phyloP scores from a whole-genome alignment of 1,140 invertebrate species.

The Trinorchestia longiramus region DNA sequence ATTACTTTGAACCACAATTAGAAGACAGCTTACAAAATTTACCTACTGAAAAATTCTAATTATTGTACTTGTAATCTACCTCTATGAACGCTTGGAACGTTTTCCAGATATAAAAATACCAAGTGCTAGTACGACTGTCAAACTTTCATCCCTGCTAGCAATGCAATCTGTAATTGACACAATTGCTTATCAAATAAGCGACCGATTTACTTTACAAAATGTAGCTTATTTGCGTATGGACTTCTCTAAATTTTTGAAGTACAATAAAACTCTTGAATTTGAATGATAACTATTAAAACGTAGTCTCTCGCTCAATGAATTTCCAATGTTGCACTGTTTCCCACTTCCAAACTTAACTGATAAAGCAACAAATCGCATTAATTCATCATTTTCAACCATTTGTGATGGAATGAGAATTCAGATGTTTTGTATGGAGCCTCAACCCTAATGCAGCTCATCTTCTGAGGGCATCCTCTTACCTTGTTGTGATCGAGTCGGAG shows the following conservation, averaged over 20 bases:
- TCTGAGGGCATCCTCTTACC: neutral
- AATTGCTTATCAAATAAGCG: no score
- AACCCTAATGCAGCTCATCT: neutral
- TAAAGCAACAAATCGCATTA: neutral
- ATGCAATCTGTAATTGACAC: no score
- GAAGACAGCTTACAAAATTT: no score
- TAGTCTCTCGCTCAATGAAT: neutral
- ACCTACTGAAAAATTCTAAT: no score
- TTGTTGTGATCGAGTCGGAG: slow-evolving; percentile 53
- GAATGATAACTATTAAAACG: neutral
- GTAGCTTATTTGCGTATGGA: neutral
- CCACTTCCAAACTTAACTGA: neutral
- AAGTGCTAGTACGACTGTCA: no score
- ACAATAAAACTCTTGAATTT: neutral
- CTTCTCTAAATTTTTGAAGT: neutral
- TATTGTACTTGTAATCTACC: no score
- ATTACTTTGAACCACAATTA: no score
- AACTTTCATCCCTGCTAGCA: no score
- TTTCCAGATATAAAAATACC: no score
- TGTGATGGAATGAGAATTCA: neutral
- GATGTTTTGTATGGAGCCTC: neutral
- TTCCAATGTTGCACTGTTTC: neutral
- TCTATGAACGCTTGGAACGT: no score
- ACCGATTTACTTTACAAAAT: no score
- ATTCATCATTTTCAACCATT: neutral